Evolutionary conservation across 2,113 vertebrate genomes (phyloP), one percentile per base, ranked within the genome.

Genomic region (Alligator mississippiensis): DNA sequence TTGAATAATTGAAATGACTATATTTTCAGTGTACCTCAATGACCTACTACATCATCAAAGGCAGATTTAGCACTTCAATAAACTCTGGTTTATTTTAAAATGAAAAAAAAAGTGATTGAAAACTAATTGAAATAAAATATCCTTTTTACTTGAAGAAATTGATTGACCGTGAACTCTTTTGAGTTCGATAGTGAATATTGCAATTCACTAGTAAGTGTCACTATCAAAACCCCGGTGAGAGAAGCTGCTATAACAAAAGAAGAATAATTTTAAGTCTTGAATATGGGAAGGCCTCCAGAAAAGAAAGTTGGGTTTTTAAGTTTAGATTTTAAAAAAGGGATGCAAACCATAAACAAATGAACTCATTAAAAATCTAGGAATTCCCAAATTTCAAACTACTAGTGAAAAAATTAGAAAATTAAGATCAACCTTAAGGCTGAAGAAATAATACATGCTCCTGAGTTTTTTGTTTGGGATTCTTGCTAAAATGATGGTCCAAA

Each of bases 401-500:
- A 22, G 47, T 54, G 24, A 64, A 84, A 75, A 15, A 80, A 24
- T 80, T 63, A 77, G 11, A 64, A 82, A 72, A 95, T 90, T 75
- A 64, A 82, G 79, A 79, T 72, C 79, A 57, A 2, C 25, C 8
- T 93, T 38, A 38, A 62, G 88, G 6, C 54, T 77, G 30, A 15
- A 19, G 13, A 58, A 66, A 77, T 30, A 66, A 77, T 30, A 22
- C 0, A 3, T 3, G 0, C 0, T 80, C 60, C 64, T 25, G 54
- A 47, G 77, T 89, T 82, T 57, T 11, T 0, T 0, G 6, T 5
- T 18, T 5, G 47, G 77, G 81, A 74, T 72, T 86, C 63, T 61
- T 90, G 9, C 10, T 88, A 86, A 24, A 1, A 59, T 90, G 90
- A 82, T 78, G 82, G 7, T 84, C 27, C 63, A 90, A 30, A 13